A percentile compares a stretch with the other conserved stretches of the same genome.
phyloP scores from a whole-genome alignment of 2,797 vertebrate genomes.

The Muscicapa comitata region DNA sequence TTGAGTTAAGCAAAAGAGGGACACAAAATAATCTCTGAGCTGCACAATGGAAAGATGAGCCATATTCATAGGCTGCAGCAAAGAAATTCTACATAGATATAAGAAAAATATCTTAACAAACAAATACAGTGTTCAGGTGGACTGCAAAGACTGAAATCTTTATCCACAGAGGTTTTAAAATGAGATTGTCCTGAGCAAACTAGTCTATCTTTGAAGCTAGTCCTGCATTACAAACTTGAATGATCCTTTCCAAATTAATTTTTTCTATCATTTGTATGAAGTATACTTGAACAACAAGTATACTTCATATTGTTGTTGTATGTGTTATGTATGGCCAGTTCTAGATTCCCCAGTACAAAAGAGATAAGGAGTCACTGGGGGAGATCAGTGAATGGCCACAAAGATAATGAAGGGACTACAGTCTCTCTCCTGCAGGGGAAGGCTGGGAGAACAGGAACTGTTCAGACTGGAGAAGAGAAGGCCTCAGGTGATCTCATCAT shows the following conservation, averaged over 20 bases:
- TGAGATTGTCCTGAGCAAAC: not conserved
- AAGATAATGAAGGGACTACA: not conserved
- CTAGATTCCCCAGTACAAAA: not conserved
- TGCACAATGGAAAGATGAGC: not conserved
- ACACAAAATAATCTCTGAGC: not conserved
- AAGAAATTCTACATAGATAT: not conserved
- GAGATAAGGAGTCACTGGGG: not conserved
- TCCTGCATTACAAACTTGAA: not conserved
- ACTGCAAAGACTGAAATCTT: rapidly evolving
- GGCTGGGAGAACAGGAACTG: not conserved
- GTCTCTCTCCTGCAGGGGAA: not conserved
- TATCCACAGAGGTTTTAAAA: not conserved
- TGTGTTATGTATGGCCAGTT: not conserved
- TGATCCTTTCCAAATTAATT: not conserved
- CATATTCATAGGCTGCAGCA: not conserved
- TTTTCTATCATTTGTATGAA: not conserved
- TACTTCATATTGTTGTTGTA: no score
- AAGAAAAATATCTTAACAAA: not conserved
- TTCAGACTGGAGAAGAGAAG: not conserved
- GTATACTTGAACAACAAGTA: not conserved
- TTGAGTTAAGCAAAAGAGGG: not conserved
- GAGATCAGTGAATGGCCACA: not conserved
- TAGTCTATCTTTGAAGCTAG: not conserved
- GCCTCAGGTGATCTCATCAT: rapidly evolving
- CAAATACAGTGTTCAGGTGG: not conserved